Evolutionary conservation across 2,113 vertebrate genomes (phyloP), one percentile per base, ranked within the genome.

Genomic region (Dicentrarchus labrax): DNA sequence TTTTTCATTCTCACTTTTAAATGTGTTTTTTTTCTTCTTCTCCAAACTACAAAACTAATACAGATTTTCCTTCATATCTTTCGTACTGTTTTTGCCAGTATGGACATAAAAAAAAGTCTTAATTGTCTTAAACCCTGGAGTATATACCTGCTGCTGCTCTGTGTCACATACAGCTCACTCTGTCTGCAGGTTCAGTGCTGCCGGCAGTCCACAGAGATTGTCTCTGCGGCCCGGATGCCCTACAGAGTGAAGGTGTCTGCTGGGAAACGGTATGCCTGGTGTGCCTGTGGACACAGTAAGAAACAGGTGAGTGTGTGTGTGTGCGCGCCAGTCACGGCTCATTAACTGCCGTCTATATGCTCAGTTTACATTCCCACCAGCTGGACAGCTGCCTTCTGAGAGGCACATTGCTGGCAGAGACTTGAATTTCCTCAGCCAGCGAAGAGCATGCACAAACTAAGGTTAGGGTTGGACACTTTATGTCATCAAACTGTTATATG

Each of bases 261-360:
- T n/a, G 96, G 95, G 5, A 97, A 96, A 81, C 90, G 50, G 1
- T 97, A 97, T 50, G 92, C 94, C 15, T 97, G 97, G 97, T 97
- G 97, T 68, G 91, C 95, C 1, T 97, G 97, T 88, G 97, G 97
- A 70, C 95, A 95, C 85, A 97, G 97, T 91, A 91, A 94, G 75
- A 96, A 95, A n/a, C 97, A 97, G 96, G 97, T 97, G 10, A 84
- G 85, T 13, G 2, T 56, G 22, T 8, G 12, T 30, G 30, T n/a
- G n/a, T n/a, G 2, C 4, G 9, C 3, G 30, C 30, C 30, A 30
- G 30, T 68, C 61, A 72, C 6, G 6, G 56, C 62, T 72, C 61
- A 64, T 75, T 78, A 21, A 47, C 68, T 48, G 39, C 68, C 22
- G 43, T 17, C 36, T 30, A 30, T 17, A 1, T 50, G 48, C 62